Evolutionary conservation across 2,113 vertebrate genomes (phyloP).

Genomic region (Cricetomys ansorgei): DNA sequence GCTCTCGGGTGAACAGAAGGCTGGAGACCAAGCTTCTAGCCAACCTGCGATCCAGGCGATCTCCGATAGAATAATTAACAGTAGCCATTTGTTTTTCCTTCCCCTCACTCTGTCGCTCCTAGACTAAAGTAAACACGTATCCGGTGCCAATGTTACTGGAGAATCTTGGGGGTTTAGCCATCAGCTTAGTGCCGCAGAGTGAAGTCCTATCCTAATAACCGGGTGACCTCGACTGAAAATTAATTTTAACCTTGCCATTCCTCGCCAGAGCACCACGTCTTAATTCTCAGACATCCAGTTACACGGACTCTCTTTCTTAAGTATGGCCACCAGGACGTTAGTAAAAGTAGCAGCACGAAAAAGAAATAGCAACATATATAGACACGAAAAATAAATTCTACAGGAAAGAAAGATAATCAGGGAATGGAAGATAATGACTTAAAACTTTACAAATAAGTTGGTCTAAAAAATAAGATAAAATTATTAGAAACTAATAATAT

Average conservation of each 20-base stretch:
- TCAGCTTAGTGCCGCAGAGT: not conserved
- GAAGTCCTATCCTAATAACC: not conserved
- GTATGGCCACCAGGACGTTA: not conserved
- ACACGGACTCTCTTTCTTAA: not conserved
- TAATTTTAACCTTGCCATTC: not conserved
- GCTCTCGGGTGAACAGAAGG: not conserved
- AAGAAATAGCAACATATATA: not conserved
- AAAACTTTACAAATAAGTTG: not conserved
- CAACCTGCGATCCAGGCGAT: not conserved
- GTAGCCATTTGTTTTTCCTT: not conserved
- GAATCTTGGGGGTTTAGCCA: not conserved
- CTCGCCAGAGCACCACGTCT: not conserved
- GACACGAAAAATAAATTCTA: not conserved
- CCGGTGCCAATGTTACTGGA: not conserved
- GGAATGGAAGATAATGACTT: not conserved
- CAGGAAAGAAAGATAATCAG: not conserved
- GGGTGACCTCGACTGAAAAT: not conserved
- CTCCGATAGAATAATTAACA: not conserved
- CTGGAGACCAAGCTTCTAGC: not conserved
- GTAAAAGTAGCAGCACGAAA: not conserved
- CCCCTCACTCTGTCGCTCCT: not conserved
- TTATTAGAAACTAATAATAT: not conserved
- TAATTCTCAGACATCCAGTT: not conserved
- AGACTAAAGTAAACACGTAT: not conserved
- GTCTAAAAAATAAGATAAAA: constrained; percentile 1